phyloP scores from a whole-genome alignment of 2,797 vertebrate genomes.

The Spinus pinus region DNA sequence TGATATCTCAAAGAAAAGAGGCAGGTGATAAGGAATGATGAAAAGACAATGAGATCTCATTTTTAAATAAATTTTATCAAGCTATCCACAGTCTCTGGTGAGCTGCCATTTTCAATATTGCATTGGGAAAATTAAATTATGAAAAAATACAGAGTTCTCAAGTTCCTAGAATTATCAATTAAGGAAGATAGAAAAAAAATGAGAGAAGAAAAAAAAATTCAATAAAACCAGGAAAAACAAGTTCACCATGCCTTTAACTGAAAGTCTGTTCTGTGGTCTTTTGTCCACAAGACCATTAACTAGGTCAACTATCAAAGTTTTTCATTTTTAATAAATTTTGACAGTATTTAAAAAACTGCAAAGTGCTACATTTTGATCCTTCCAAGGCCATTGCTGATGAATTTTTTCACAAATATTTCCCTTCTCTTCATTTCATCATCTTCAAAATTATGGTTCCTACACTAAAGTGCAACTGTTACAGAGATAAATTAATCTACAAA shows the following conservation, averaged over 20 bases:
- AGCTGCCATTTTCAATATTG: neutral
- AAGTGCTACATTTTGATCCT: neutral
- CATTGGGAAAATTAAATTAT: neutral
- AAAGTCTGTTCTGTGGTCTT: neutral
- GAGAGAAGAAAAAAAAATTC: neutral
- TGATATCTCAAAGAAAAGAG: neutral
- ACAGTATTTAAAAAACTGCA: fast-evolving
- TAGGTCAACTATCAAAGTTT: neutral
- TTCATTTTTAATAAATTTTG: neutral
- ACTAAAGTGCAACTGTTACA: neutral
- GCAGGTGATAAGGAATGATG: neutral
- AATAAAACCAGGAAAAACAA: neutral
- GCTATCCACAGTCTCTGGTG: neutral
- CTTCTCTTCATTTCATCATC: neutral
- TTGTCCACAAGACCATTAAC: neutral
- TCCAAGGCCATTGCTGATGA: neutral
- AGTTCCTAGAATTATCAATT: neutral
- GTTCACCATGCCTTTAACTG: neutral
- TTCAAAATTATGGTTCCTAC: neutral
- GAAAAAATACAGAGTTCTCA: neutral
- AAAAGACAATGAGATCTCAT: neutral
- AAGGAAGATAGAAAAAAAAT: neutral
- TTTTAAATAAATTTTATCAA: neutral
- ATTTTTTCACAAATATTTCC: neutral
- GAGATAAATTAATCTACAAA: neutral